Evolutionary conservation across 2,888 invertebrate genomes (phyloP), one percentile per base, ranked within the genome.

Genomic region (Tipula confusa): DNA sequence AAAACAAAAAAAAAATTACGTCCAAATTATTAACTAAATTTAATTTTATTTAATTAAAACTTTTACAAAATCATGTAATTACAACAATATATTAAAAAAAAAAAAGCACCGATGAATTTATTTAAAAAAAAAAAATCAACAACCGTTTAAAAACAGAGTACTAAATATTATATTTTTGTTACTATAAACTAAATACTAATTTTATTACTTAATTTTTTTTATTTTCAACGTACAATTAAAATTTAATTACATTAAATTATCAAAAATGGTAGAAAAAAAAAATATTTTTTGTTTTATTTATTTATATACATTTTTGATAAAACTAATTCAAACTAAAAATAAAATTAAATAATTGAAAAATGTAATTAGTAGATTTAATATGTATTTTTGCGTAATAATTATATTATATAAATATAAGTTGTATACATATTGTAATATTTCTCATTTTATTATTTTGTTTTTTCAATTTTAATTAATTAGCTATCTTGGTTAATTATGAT

Each of bases 321-420:
- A n/a, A n/a, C 13, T 43, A 43, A 43, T 43, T 13, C 43, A 43
- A n/a, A 43, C 43, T 43, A 43, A n/a, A n/a, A n/a, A n/a, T 15
- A 29, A 80, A 29, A 80, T 80, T 80, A n/a, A 80, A 29, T 80
- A 29, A 80, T 15, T 31, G 15, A 80, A 80, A 80, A 80, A n/a
- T 15, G 80, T 31, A 80, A 80, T 80, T 80, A 29, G 31, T 29
- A 31, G n/a, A 80, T 80, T 29, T 80, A 29, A 29, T 80, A n/a
- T 29, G n/a, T 29, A 80, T 31, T 0, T 18, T 79, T 64, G 24
- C 24, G 15, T 18, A 64, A 15, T 15, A 18, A 24, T 64, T n/a
- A 15, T 64, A 15, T 18, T 64, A 79, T 9, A 79, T n/a, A n/a
- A n/a, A n/a, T n/a, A n/a, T n/a, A n/a, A n/a, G n/a, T n/a, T n/a